A percentile compares a stretch with the other conserved stretches of the same genome.
Evolutionary conservation across 2,113 vertebrate genomes (phyloP).

Genomic region (Austrofundulus limnaeus): DNA sequence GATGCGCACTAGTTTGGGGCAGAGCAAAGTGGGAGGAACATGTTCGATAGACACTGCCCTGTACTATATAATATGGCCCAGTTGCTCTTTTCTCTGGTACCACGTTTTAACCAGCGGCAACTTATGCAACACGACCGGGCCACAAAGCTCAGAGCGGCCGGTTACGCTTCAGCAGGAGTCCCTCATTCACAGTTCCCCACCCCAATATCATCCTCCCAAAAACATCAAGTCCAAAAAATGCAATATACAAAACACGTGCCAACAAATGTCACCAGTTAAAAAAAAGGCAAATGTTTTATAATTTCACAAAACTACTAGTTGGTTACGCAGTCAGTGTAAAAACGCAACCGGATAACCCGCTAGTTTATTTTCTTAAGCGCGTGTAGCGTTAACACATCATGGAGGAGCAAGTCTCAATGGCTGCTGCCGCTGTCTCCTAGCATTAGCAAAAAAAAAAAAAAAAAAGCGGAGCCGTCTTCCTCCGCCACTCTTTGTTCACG

Average conservation of each 20-base stretch:
- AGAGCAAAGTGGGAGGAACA: conserved; percentile 47
- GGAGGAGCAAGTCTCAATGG: conserved; percentile 74
- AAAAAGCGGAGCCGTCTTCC: conserved; percentile 10
- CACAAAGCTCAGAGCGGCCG: background rate
- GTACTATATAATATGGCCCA: conserved; percentile 28
- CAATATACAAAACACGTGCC: conserved; percentile 53
- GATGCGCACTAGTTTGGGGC: conserved; percentile 49
- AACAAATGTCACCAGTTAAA: conserved; percentile 34
- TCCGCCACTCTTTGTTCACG: background rate
- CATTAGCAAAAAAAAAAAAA: too few relatives aligned
- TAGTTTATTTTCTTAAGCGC: conserved; percentile 28
- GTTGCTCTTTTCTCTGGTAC: background rate
- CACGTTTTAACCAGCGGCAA: background rate
- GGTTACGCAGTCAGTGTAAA: background rate
- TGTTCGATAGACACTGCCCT: conserved; percentile 5
- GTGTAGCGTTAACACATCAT: conserved; percentile 65
- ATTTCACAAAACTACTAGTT: accelerated
- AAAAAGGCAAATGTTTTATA: background rate
- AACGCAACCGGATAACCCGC: accelerated
- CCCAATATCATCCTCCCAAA: conserved; percentile 12
- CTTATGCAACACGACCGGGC: background rate
- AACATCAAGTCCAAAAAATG: conserved; percentile 27
- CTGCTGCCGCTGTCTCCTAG: conserved; percentile 67
- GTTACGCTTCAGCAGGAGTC: background rate
- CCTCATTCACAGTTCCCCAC: conserved; percentile 25